phyloP scores from a whole-genome alignment of 2,113 vertebrate species.

The Microtus pennsylvanicus region DNA sequence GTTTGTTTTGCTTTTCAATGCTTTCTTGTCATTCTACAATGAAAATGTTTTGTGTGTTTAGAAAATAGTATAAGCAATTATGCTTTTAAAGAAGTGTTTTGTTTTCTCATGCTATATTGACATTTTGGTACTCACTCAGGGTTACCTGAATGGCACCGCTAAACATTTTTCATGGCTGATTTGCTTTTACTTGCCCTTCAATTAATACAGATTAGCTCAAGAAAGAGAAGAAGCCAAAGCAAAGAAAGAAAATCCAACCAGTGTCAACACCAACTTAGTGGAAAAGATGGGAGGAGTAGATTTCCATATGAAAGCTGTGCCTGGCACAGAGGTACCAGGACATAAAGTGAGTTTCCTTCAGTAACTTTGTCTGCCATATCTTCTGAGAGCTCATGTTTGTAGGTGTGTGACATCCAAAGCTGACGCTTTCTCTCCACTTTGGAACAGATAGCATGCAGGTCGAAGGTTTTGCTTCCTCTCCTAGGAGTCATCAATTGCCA shows the following conservation, averaged over 20 bases:
- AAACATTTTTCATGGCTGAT: neutral
- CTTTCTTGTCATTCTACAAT: neutral
- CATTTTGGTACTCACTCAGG: neutral
- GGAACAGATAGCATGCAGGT: neutral
- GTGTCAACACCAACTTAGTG: constrained; percentile 80
- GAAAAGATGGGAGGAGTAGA: constrained; percentile 90
- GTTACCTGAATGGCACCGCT: neutral
- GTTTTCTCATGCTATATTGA: neutral
- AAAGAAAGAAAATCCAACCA: constrained; percentile 75
- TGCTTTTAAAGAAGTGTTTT: neutral
- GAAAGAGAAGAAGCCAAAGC: constrained; percentile 90
- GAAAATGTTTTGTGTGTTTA: neutral
- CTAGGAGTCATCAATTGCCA: too few species aligned
- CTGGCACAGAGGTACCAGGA: constrained; percentile 95
- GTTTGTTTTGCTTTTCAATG: neutral
- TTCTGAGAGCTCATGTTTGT: neutral
- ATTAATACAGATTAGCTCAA: constrained; percentile 87
- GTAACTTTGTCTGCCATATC: neutral
- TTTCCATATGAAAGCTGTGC: constrained; percentile 96
- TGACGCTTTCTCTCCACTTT: neutral
- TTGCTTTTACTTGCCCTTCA: constrained; percentile 49
- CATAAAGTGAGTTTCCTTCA: constrained; percentile 89
- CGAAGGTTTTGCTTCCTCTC: neutral
- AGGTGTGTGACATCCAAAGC: neutral
- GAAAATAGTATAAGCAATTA: neutral